These are phyloP conservation scores for Dascillus cervinus DNA, from an alignment of 2,888 invertebrate species.

Conservation along the genomic window DNA sequence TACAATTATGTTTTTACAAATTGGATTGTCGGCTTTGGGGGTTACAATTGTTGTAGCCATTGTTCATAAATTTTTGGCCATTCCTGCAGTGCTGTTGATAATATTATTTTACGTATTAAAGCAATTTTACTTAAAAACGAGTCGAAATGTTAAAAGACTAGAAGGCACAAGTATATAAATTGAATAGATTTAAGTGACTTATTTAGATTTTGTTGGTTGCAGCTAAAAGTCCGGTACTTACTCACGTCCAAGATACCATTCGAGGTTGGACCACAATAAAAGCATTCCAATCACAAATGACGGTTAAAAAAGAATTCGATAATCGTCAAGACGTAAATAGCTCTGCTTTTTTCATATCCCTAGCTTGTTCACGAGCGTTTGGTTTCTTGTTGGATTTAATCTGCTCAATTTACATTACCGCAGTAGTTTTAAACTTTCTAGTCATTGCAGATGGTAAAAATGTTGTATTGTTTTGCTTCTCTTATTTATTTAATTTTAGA, in stretches of 20 bases:
- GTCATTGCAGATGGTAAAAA: slow-evolving; percentile 40
- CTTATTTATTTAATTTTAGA: too few relatives aligned
- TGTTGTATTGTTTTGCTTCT: too few relatives aligned
- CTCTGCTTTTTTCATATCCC: slow-evolving; percentile 65
- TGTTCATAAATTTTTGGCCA: slow-evolving; percentile 61
- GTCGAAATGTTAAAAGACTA: slow-evolving; percentile 64
- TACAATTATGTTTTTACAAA: slow-evolving; percentile 48
- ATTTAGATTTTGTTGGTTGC: slow-evolving; percentile 18
- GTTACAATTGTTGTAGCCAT: slow-evolving; percentile 63
- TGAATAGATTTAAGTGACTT: not conserved
- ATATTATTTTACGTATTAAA: slow-evolving; percentile 58
- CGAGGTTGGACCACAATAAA: slow-evolving; percentile 68
- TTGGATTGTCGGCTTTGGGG: slow-evolving; percentile 57
- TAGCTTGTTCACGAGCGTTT: slow-evolving; percentile 57
- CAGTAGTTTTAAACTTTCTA: slow-evolving; percentile 58
- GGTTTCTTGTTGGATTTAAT: slow-evolving; percentile 66
- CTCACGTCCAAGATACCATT: slow-evolving; percentile 62
- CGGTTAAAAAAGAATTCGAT: slow-evolving; percentile 53
- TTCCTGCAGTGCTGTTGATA: slow-evolving; percentile 58
- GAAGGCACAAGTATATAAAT: slow-evolving; percentile 24
- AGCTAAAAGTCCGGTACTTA: slow-evolving; percentile 71
- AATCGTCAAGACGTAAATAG: slow-evolving; percentile 54
- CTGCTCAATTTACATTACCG: slow-evolving; percentile 57
- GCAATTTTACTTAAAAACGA: slow-evolving; percentile 63
- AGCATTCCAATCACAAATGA: slow-evolving; percentile 53